A percentile compares a stretch with the other conserved stretches of the same genome.
Evolutionary conservation across 2,888 invertebrate species (phyloP).

Genomic region (Venusia cambrica): DNA sequence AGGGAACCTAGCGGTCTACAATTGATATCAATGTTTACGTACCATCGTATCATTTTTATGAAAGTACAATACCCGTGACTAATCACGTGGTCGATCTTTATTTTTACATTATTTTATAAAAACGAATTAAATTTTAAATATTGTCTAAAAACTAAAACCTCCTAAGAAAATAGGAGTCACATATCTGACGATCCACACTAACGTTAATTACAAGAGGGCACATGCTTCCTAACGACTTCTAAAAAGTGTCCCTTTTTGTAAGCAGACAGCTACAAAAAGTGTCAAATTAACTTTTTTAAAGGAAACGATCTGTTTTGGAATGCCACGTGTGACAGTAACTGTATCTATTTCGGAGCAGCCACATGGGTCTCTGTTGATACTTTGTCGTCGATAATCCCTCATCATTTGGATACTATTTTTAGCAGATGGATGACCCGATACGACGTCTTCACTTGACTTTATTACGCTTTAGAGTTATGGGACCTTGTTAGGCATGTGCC

Average conservation of each 20-base stretch:
- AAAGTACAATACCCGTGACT: too few species aligned
- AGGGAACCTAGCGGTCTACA: too few species aligned
- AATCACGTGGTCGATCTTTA: too few species aligned
- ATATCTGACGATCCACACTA: slow-evolving; percentile 63
- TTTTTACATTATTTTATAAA: too few species aligned
- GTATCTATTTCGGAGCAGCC: slow-evolving; percentile 65
- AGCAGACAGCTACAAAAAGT: slow-evolving; percentile 56
- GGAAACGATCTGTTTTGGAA: slow-evolving; percentile 77
- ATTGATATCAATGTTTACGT: too few species aligned
- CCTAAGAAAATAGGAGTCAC: slow-evolving; percentile 67
- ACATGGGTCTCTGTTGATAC: slow-evolving; percentile 71
- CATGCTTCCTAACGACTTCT: slow-evolving; percentile 64
- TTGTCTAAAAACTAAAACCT: slow-evolving; percentile 27
- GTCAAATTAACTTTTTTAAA: slow-evolving; percentile 79
- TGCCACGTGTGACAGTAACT: slow-evolving; percentile 76
- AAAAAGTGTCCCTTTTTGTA: slow-evolving; percentile 73
- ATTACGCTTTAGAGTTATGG: slow-evolving; percentile 65
- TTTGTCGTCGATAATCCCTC: slow-evolving; percentile 75
- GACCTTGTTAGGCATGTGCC: slow-evolving; percentile 46
- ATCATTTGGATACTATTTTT: slow-evolving; percentile 69
- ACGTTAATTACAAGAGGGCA: slow-evolving; percentile 66
- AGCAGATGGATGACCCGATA: slow-evolving; percentile 64
- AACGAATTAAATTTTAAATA: slow-evolving; percentile 14
- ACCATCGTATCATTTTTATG: too few species aligned
- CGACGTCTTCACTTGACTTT: slow-evolving; percentile 63